Conservation (phyloP, 37 sponge, comb jelly and placozoan genomes). For the Oopsacas minuta region DNA sequence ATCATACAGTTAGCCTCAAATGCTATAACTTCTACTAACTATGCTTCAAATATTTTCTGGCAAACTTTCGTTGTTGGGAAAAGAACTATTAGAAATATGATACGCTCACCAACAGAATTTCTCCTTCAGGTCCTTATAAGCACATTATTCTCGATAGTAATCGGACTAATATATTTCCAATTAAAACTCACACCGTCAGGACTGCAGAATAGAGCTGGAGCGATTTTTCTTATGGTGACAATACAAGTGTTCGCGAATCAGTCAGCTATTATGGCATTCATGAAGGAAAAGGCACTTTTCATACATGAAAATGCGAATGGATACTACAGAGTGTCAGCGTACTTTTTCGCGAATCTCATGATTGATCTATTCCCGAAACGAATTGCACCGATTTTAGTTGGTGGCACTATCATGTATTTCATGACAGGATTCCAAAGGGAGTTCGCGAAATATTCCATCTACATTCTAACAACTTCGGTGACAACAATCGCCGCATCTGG, state of each 20-base stretch:
- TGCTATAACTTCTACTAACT: not conserved
- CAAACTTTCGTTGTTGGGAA: not conserved
- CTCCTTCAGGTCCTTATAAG: conserved; percentile 27
- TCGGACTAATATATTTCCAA: conserved; percentile 46
- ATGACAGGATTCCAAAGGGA: conserved; percentile 36
- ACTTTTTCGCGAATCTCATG: conserved; percentile 50
- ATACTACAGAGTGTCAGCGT: conserved; percentile 62
- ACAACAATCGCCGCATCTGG: not conserved
- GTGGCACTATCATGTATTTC: conserved; percentile 50
- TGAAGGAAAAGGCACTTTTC: conserved; percentile 46
- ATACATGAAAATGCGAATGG: conserved; percentile 72
- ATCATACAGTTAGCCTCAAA: not conserved
- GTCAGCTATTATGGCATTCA: conserved; percentile 61
- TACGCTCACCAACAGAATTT: conserved; percentile 12
- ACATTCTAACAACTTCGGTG: not conserved
- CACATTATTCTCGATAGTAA: conserved; percentile 35
- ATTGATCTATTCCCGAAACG: conserved; percentile 51
- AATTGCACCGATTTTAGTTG: conserved; percentile 36
- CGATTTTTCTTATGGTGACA: conserved; percentile 64
- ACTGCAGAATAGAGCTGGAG: conserved; percentile 41
- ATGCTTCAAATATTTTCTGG: not conserved
- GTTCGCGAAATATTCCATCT: not conserved
- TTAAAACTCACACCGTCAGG: conserved; percentile 17
- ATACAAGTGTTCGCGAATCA: conserved; percentile 55
- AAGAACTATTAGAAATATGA: not conserved